A percentile compares a stretch with the other conserved stretches of the same genome.
These are phyloP conservation scores for Drosophila rellima DNA, from an alignment of 2,888 invertebrate genomes.

Conservation along the genomic window DNA sequence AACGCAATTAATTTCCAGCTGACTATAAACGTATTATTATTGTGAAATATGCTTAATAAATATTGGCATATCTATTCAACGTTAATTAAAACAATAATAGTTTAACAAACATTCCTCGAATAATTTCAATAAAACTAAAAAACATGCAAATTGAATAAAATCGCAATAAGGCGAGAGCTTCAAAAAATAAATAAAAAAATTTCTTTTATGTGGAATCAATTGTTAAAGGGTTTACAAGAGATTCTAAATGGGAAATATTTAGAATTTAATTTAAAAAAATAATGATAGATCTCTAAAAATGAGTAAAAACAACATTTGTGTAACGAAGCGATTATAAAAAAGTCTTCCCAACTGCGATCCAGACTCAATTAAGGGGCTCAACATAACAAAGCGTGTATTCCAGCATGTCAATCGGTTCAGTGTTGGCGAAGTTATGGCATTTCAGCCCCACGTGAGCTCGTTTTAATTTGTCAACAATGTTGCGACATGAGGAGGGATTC, in stretches of 20 bases:
- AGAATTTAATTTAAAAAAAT: background rate
- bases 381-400: constrained; percentile 6
- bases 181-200: background rate
- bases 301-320: no score
- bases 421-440: constrained; percentile 8
- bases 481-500: constrained; percentile 7
- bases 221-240: no score
- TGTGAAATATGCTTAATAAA: constrained; percentile 45
- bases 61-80: constrained; percentile 66
- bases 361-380: background rate
- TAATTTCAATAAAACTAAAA: background rate
- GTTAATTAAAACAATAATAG: constrained; percentile 61
- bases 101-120: constrained; percentile 11
- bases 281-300: no score
- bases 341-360: background rate
- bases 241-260: background rate
- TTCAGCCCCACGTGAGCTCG: constrained; percentile 37
- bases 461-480: constrained; percentile 63
- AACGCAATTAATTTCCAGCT: constrained; percentile 56
- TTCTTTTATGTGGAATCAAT: background rate
- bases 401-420: constrained; percentile 17
- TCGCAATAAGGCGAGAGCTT: background rate
- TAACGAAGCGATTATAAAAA: background rate
- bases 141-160: constrained; percentile 2
- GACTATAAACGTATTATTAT: constrained; percentile 27